Percentiles rank a stretch among this genome's conserved stretches.
These are phyloP conservation scores for Microcebus murinus DNA, from an alignment of 2,113 vertebrate genomes.

Conservation along the genomic window DNA sequence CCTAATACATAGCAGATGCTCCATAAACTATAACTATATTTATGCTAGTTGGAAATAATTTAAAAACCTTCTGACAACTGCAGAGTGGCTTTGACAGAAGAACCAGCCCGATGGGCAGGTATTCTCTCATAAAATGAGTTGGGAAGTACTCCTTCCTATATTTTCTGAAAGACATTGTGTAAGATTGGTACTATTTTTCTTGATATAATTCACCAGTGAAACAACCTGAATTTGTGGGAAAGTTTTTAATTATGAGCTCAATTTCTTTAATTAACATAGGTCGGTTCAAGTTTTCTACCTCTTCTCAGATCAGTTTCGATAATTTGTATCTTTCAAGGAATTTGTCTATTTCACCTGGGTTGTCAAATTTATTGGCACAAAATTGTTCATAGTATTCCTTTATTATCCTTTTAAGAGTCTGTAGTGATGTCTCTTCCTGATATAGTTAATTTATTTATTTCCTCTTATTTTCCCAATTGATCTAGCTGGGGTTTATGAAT, in stretches of 20 bases:
- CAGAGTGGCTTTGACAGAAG: constrained; percentile 27
- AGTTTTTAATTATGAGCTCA: not conserved
- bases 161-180: constrained; percentile 23
- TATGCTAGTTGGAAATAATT: constrained; percentile 22
- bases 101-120: not conserved
- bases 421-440: not conserved
- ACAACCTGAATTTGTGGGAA: not conserved
- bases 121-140: not conserved
- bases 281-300: constrained; percentile 24
- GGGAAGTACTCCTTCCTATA: not conserved
- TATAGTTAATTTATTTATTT: not conserved
- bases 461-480: not conserved
- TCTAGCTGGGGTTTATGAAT: constrained; percentile 5
- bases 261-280: constrained; percentile 17
- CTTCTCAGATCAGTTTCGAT: constrained; percentile 10
- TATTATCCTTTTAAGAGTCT: not conserved
- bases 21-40: not conserved
- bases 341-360: constrained; percentile 7
- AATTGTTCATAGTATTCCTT: not conserved
- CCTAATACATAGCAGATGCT: not conserved
- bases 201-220: constrained; percentile 20
- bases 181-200: not conserved
- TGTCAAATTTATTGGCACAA: constrained; percentile 4
- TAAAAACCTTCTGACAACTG: not conserved
- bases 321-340: constrained; percentile 6